Evolutionary conservation across 2,888 invertebrate species (phyloP).

Genomic region (Trisateles emortualis): DNA sequence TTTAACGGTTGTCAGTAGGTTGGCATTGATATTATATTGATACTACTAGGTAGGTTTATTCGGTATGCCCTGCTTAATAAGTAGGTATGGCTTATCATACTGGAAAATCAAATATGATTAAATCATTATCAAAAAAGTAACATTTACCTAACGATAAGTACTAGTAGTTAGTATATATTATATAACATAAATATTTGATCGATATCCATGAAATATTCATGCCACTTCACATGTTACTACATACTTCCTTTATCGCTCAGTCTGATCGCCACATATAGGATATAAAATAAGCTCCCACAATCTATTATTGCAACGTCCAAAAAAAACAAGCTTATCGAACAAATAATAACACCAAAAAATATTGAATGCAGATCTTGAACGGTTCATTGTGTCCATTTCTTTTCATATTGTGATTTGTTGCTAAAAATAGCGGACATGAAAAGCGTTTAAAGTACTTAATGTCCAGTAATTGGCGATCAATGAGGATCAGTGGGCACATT

Average conservation of each 20-base stretch:
- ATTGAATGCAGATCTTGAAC: slow-evolving; percentile 78
- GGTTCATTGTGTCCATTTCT: slow-evolving; percentile 74
- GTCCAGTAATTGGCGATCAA: slow-evolving; percentile 87
- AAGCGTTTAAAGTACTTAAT: slow-evolving; percentile 86
- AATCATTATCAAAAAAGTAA: too few relatives aligned
- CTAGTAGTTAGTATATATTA: too few relatives aligned
- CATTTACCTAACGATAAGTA: too few relatives aligned
- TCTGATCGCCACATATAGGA: slow-evolving; percentile 53
- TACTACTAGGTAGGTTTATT: too few relatives aligned
- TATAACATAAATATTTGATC: too few relatives aligned
- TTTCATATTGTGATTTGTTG: slow-evolving; percentile 83
- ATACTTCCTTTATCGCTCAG: slow-evolving; percentile 45
- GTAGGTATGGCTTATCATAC: too few relatives aligned
- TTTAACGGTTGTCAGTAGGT: too few relatives aligned
- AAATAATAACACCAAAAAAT: slow-evolving; percentile 69
- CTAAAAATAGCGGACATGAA: slow-evolving; percentile 84
- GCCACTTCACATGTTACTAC: too few relatives aligned
- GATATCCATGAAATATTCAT: too few relatives aligned
- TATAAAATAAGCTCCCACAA: slow-evolving; percentile 61
- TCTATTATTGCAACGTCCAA: slow-evolving; percentile 67
- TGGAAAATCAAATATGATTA: too few relatives aligned
- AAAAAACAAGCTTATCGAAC: slow-evolving; percentile 72
- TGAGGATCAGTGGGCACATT: slow-evolving; percentile 87
- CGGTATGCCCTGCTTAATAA: too few relatives aligned
- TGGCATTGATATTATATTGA: too few relatives aligned